Evolutionary conservation across 2,888 invertebrate genomes (phyloP).

Genomic region (Noctua janthe): DNA sequence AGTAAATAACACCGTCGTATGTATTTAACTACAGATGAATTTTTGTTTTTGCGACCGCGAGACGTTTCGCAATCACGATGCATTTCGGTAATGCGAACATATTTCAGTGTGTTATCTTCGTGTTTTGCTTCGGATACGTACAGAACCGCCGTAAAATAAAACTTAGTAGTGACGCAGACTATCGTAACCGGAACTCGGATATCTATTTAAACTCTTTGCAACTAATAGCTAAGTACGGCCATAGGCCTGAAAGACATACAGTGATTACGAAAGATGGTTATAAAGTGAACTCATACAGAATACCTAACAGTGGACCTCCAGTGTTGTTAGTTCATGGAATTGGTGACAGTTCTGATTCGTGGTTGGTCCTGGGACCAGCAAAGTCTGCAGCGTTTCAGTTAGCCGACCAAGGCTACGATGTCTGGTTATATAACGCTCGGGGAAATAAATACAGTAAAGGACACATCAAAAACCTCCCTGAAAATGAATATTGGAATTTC

Average conservation of each 20-base stretch:
- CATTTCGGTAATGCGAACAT: constrained; percentile 65
- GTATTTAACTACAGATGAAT: constrained; percentile 62
- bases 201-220: constrained; percentile 80
- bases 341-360: constrained; percentile 85
- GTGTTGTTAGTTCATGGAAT: constrained; percentile 84
- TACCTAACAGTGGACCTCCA: constrained; percentile 80
- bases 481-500: constrained; percentile 82
- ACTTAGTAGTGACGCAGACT: constrained; percentile 49
- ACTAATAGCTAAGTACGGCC: constrained; percentile 79
- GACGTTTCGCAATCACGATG: constrained; percentile 74
- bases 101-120: constrained; percentile 67
- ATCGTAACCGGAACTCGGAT: constrained; percentile 73
- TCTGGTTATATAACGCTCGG: constrained; percentile 84
- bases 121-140: constrained; percentile 70
- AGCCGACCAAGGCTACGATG: constrained; percentile 80
- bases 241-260: constrained; percentile 74
- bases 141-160: constrained; percentile 64
- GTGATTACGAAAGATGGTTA: constrained; percentile 84
- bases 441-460: constrained; percentile 85
- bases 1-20: constrained; percentile 66
- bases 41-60: constrained; percentile 70
- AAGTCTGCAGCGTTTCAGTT: constrained; percentile 81
- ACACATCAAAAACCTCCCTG: constrained; percentile 73
- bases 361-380: constrained; percentile 82
- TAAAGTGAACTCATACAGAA: constrained; percentile 77